A percentile compares a stretch with the other conserved stretches of the same genome.
Evolutionary conservation across 1,140 invertebrate genomes (phyloP).

Genomic region (Helicoverpa zea): DNA sequence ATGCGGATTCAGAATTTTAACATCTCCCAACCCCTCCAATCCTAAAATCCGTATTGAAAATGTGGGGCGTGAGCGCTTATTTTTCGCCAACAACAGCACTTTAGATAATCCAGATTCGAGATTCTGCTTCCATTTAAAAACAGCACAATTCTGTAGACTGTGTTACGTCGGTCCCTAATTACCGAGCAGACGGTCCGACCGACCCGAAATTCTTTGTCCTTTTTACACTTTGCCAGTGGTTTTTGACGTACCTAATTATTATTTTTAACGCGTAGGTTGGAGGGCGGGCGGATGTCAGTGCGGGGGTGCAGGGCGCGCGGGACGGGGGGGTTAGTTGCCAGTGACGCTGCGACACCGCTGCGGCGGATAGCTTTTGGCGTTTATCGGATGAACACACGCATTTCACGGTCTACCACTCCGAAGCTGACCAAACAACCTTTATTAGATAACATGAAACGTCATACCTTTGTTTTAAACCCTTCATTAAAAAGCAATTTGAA

Average conservation of each 20-base stretch:
- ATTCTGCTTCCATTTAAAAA: conserved; percentile 23
- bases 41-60: background rate
- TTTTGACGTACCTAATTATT: conserved; percentile 52
- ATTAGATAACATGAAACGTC: conserved; percentile 24
- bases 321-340: background rate
- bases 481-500: conserved; percentile 28
- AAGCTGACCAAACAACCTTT: conserved; percentile 44
- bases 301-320: background rate
- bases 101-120: conserved; percentile 19
- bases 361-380: conserved; percentile 57
- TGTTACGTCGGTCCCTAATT: conserved; percentile 34
- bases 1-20: background rate
- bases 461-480: background rate
- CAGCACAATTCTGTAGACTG: conserved; percentile 28
- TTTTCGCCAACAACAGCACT: conserved; percentile 30
- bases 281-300: conserved; percentile 15
- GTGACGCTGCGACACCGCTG: conserved; percentile 41
- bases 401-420: conserved; percentile 54
- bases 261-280: conserved; percentile 49
- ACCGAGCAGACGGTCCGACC: conserved; percentile 1
- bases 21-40: background rate
- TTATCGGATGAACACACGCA: conserved; percentile 56
- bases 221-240: conserved; percentile 38
- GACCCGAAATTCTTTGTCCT: conserved; percentile 43
- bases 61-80: background rate